Base-by-base conservation (phyloP, 2,888 invertebrate species). In the Beris morrisii region DNA sequence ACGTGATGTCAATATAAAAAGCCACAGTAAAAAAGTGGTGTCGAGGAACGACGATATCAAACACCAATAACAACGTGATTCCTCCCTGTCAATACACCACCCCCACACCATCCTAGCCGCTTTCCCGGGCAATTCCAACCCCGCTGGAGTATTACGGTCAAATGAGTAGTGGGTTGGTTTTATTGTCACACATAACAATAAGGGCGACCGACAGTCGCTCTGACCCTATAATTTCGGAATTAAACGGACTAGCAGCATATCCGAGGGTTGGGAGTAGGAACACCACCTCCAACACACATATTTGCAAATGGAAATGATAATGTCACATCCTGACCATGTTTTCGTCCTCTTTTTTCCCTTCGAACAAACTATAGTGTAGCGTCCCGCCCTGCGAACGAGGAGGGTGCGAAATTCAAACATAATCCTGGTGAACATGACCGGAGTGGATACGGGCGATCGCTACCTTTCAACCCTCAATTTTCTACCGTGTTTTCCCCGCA, bases 251-350 rank as follows among this genome's bases (percentile, higher is more conserved):
- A 15, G 15, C 46, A 46, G 12, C 46, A 5, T 2, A 13, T 46
- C 38, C 15, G 48, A 48, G 15, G 22, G 15, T 9, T 28, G 50
- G 48, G 9, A 22, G 12, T 12, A 6, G 22, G 15, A 48, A 50
- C 15, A n/a, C 50, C 6, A n/a, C 50, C 50, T 15, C 15, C 48
- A 48, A 12, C 6, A 13, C 44, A 15, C 38, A 13, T 38, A 32
- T 56, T 32, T 32, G 32, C 31, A 56, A 56, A 56, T 56, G 30
- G 56, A 56, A 56, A 56, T 56, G 38, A 56, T 56, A 56, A 56
- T 56, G 56, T 56, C 56, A 56, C 56, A 56, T 56, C 56, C 56
- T 50, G 50, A 13, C 50, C 28, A 50, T 50, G 28, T 50, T 50
- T 50, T 50, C 3, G 9, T 38, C 38, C 22, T 6, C 11, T 50